Evolutionary conservation across 2,113 vertebrate species (phyloP).

Genomic region (Perccottus glenii): DNA sequence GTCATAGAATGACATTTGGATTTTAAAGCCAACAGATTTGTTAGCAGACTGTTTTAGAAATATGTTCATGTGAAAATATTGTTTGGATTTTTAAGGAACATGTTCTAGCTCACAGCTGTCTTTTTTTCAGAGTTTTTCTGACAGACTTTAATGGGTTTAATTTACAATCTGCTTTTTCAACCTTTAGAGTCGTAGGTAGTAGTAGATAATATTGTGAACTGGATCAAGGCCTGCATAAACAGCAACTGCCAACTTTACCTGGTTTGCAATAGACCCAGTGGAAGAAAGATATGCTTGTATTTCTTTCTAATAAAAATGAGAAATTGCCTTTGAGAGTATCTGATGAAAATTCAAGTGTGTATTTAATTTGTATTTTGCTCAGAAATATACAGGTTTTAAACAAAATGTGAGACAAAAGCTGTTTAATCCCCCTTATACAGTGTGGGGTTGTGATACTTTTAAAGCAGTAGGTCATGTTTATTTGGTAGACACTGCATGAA

Average conservation of each 20-base stretch:
- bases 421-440: not conserved
- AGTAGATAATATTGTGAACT: too few relatives aligned
- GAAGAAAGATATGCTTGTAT: conserved; percentile 13
- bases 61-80: conserved; percentile 41
- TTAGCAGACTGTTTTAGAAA: conserved; percentile 37
- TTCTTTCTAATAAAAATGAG: conserved; percentile 12
- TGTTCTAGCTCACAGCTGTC: conserved; percentile 9
- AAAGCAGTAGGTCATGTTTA: not conserved
- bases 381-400: not conserved
- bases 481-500: not conserved
- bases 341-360: not conserved
- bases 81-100: not conserved
- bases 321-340: not conserved
- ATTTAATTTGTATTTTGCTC: not conserved
- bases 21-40: conserved; percentile 45
- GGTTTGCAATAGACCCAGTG: not conserved
- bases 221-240: not conserved
- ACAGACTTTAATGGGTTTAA: conserved; percentile 15
- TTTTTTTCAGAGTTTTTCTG: conserved; percentile 12
- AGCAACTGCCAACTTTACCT: conserved; percentile 18
- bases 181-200: not conserved
- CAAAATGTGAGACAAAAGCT: not conserved
- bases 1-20: conserved; percentile 47
- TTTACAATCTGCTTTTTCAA: conserved; percentile 7
- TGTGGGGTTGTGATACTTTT: not conserved